Evolutionary conservation across 92 coral and sea anemone species (phyloP).

Genomic region (Epizoanthus stellaris): DNA sequence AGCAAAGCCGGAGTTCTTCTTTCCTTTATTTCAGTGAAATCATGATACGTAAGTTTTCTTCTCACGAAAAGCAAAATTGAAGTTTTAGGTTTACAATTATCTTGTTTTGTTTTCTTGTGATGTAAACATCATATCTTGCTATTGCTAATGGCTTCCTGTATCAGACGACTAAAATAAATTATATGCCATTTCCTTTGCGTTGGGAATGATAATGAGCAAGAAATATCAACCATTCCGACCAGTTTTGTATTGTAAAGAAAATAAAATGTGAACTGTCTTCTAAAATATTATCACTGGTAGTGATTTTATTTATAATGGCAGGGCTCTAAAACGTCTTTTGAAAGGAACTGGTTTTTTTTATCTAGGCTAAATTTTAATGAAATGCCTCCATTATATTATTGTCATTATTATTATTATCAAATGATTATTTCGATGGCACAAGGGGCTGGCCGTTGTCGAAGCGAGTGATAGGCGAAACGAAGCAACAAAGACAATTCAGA

Average conservation of each 20-base stretch:
- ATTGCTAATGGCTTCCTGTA: conserved; percentile 28
- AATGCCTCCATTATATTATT: conserved; percentile 25
- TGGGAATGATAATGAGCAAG: conserved; percentile 19
- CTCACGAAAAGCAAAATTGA: conserved; percentile 14
- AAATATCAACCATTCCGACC: conserved; percentile 20
- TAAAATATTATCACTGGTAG: neutral
- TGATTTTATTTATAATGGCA: conserved; percentile 22
- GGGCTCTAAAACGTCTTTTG: conserved; percentile 23
- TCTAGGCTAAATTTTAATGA: neutral
- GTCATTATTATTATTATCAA: conserved; percentile 59
- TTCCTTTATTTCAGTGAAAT: conserved; percentile 23
- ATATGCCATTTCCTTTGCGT: conserved; percentile 23
- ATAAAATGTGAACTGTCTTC: neutral
- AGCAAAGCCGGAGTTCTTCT: conserved; percentile 30
- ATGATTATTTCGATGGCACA: conserved; percentile 43
- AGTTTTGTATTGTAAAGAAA: neutral
- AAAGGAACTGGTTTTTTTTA: conserved; percentile 13
- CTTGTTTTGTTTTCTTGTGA: neutral
- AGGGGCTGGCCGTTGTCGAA: neutral
- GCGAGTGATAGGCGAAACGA: neutral
- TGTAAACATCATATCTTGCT: neutral
- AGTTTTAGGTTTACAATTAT: neutral
- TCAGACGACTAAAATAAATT: conserved; percentile 15
- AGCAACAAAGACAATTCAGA: neutral
- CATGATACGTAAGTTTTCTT: neutral